Base-by-base conservation (phyloP, 2,888 invertebrate genomes). In the Philopedon plagiatum region DNA sequence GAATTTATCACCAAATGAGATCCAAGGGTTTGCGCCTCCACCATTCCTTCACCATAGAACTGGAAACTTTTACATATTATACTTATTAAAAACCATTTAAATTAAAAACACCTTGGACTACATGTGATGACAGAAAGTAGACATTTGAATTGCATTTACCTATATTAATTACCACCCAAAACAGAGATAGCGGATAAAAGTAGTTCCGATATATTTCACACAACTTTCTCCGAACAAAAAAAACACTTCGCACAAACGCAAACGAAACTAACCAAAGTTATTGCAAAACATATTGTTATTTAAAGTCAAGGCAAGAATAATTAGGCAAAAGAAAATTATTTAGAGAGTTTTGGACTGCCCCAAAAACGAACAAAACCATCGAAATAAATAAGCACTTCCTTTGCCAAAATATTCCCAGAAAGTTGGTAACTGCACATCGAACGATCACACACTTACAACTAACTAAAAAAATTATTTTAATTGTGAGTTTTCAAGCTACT, bases 401-500 rank as follows among this genome's bases (percentile, higher is more conserved):
- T 44, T 19, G 44, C 44, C 19, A 9, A 8, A 19, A 15, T 19
- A 18, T 19, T n/a, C 46, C 23, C 8, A n/a, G 1, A 3, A n/a
- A 11, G 1, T 5, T 26, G 5, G 7, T 49, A 49, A 29, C 13
- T 51, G 18, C 18, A 29, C 29, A 29, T 18, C 1, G n/a, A 26
- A 54, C 15, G 9, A 9, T 8, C n/a, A 9, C 5, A 29, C 13
- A 32, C 8, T 8, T 9, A 11, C 1, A n/a, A 41, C 15, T 18
- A 5, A 15, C 15, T 2, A 44, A 44, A 11, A 0, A 13, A 37
- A 21, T 26, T 18, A 3, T 2, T 39, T 54, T 68, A 75, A 61
- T 75, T 64, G 13, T 67, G 67, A 32, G 61, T 71, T 19, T 76
- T 77, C 62, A 86, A 80, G 78, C 84, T 86, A 77, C 83, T 86